phyloP scores from a whole-genome alignment of 2,888 invertebrate species.

The Agonum fuliginosum region DNA sequence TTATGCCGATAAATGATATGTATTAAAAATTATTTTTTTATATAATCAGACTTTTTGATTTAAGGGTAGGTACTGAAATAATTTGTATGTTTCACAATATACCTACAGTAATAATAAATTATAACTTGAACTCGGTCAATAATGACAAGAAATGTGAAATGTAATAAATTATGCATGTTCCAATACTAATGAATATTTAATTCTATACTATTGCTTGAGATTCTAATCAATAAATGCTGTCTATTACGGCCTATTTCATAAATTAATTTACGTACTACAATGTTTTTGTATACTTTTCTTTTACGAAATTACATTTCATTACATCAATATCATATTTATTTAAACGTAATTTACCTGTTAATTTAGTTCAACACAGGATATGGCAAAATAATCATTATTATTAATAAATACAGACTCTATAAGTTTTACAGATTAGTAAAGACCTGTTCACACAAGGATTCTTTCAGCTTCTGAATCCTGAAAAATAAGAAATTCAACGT shows the following conservation, averaged over 20 bases:
- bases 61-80: too few species aligned
- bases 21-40: not conserved
- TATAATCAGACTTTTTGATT: not conserved
- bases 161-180: not conserved
- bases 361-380: too few species aligned
- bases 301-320: too few species aligned
- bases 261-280: constrained; percentile 2
- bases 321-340: too few species aligned
- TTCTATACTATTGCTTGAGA: not conserved
- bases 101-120: not conserved
- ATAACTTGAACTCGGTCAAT: not conserved
- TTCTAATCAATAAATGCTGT: not conserved
- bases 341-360: too few species aligned
- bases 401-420: too few species aligned
- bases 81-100: not conserved
- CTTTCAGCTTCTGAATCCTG: too few species aligned
- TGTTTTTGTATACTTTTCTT: too few species aligned
- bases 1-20: not conserved
- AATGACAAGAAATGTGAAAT: not conserved
- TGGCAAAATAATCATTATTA: too few species aligned
- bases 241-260: not conserved
- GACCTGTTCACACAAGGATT: too few species aligned
- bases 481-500: too few species aligned
- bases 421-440: too few species aligned
- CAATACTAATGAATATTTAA: not conserved